Conservation (phyloP, 2,113 vertebrate species). For the Pterocles orientalis region DNA sequence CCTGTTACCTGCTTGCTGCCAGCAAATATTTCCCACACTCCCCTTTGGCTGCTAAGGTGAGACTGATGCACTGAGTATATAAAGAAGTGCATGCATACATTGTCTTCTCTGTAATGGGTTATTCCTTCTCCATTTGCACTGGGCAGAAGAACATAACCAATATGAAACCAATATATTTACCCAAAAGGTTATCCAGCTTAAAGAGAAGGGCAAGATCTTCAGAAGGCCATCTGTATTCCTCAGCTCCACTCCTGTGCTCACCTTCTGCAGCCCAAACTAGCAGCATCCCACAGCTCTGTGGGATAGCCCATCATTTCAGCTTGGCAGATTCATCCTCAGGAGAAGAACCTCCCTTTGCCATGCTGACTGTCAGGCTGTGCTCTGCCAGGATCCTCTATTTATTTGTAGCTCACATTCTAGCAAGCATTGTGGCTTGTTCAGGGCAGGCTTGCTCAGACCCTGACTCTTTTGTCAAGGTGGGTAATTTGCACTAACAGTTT, state of each 20-base stretch:
- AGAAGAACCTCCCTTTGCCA: neutral
- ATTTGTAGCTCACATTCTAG: neutral
- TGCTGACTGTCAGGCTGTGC: neutral
- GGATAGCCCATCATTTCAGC: neutral
- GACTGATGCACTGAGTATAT: rapidly evolving
- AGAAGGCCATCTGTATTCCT: neutral
- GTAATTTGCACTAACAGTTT: neutral
- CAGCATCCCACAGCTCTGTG: neutral
- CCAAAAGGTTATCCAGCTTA: neutral
- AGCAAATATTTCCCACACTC: neutral
- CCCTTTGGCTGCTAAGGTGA: neutral
- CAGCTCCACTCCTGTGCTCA: neutral
- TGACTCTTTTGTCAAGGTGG: neutral
- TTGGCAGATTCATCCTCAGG: no score
- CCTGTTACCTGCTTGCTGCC: rapidly evolving
- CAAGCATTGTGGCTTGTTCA: rapidly evolving
- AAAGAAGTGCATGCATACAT: neutral
- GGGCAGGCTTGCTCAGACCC: neutral
- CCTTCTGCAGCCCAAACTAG: neutral
- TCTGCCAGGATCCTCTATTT: neutral
- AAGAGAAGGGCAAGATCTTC: neutral
- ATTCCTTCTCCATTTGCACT: neutral
- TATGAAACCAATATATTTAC: neutral
- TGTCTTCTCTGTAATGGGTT: neutral
- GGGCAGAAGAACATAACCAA: neutral